Conservation (phyloP, 2,113 vertebrate species). For the Garra rufa region DNA sequence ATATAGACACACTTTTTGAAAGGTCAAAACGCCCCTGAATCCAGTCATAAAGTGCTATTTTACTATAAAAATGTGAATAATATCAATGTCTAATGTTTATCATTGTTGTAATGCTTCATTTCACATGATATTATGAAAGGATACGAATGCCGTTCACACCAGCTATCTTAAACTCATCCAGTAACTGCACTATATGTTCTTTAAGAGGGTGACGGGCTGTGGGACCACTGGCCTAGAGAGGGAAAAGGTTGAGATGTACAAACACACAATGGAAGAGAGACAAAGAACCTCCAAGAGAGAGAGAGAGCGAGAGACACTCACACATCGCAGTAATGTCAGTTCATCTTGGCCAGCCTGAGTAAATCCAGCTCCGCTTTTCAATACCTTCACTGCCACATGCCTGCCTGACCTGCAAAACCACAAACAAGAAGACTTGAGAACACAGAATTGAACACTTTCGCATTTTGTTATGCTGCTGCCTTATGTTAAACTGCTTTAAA, state of each 20-base stretch:
- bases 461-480: too few relatives aligned
- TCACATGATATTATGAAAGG: constrained; percentile 66
- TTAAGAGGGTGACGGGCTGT: constrained; percentile 73
- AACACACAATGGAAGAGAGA: not conserved
- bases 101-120: not conserved
- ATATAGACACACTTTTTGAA: too few relatives aligned
- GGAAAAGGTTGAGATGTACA: not conserved
- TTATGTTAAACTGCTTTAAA: too few relatives aligned
- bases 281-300: not conserved
- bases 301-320: constrained; percentile 63
- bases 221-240: constrained; percentile 75
- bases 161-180: constrained; percentile 85
- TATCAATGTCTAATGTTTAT: not conserved
- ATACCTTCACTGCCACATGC: constrained; percentile 83
- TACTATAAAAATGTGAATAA: not conserved
- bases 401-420: constrained; percentile 61
- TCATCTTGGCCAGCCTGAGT: constrained; percentile 82
- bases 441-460: too few relatives aligned
- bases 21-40: not conserved
- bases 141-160: constrained; percentile 85
- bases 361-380: constrained; percentile 81
- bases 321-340: constrained; percentile 78
- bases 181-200: constrained; percentile 74
- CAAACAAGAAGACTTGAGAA: constrained; percentile 40
- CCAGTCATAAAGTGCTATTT: not conserved